These are phyloP conservation scores for Pristionchus fissidentatus DNA, from an alignment of 2,888 invertebrate genomes.

Conservation along the genomic window DNA sequence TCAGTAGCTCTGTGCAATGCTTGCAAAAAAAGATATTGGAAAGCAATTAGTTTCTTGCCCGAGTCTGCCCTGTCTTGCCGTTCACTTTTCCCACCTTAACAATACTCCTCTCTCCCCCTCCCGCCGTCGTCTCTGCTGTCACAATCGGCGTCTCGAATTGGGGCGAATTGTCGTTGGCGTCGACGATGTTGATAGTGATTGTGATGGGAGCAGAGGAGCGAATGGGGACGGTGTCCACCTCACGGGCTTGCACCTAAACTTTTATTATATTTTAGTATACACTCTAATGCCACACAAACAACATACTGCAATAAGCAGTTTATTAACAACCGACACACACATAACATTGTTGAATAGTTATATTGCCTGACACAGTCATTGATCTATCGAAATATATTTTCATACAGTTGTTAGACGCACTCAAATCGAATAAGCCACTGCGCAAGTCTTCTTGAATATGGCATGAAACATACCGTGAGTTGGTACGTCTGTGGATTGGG, in stretches of 20 bases:
- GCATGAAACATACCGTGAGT: constrained; percentile 71
- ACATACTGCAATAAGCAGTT: too few species aligned
- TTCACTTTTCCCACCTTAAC: constrained; percentile 53
- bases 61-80: constrained; percentile 50
- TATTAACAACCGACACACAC: too few species aligned
- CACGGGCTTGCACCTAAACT: constrained; percentile 72
- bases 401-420: too few species aligned
- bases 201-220: constrained; percentile 71
- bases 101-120: constrained; percentile 58
- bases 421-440: not conserved
- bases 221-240: constrained; percentile 73
- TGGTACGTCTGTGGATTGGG: constrained; percentile 72
- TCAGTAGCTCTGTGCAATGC: too few species aligned
- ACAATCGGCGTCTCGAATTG: constrained; percentile 69
- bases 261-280: too few species aligned
- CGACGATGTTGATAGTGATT: constrained; percentile 73
- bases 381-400: too few species aligned
- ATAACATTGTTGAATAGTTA: too few species aligned
- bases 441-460: not conserved
- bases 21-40: not conserved
- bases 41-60: constrained; percentile 49
- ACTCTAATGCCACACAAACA: too few species aligned
- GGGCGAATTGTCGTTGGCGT: constrained; percentile 70
- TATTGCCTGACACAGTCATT: too few species aligned
- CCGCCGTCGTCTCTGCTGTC: constrained; percentile 70